Conservation (phyloP, 2,797 vertebrate species). For the Leptoclinus maculatus region DNA sequence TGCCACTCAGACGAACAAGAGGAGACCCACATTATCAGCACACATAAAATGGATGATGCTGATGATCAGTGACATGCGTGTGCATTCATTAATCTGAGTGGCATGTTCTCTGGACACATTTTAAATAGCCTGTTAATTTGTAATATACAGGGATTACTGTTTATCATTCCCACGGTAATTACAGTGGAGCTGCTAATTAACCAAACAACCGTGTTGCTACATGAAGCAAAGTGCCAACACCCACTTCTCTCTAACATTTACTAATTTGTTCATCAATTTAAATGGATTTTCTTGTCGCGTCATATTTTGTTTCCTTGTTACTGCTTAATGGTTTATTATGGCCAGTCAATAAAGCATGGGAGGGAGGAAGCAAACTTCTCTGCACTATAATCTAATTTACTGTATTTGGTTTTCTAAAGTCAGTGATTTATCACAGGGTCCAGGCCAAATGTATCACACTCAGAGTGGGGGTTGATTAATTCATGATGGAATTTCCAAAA, state of each 20-base stretch:
- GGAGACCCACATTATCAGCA: background rate
- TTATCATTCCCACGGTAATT: conserved; percentile 71
- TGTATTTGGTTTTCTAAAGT: conserved; percentile 60
- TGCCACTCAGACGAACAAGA: conserved; percentile 7
- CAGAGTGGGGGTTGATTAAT: conserved; percentile 71
- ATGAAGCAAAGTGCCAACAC: conserved; percentile 52
- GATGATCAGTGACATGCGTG: conserved; percentile 40
- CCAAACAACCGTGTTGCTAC: conserved; percentile 55
- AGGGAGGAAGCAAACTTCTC: conserved; percentile 60
- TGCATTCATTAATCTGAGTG: conserved; percentile 33
- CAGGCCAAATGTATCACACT: conserved; percentile 69
- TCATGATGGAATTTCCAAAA: conserved; percentile 67
- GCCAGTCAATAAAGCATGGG: conserved; percentile 49
- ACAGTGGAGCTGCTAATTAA: conserved; percentile 62
- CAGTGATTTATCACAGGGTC: conserved; percentile 72
- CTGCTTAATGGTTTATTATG: conserved; percentile 67
- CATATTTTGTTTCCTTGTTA: conserved; percentile 57
- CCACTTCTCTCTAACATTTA: conserved; percentile 56
- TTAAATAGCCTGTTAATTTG: conserved; percentile 49
- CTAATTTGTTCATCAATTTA: conserved; percentile 75
- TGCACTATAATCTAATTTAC: conserved; percentile 67
- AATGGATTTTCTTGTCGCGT: conserved; percentile 57
- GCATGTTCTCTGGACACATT: conserved; percentile 39
- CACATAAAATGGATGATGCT: conserved; percentile 33
- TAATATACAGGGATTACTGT: conserved; percentile 55